phyloP scores from a whole-genome alignment of 2,797 vertebrate genomes.

The Squalus acanthias region DNA sequence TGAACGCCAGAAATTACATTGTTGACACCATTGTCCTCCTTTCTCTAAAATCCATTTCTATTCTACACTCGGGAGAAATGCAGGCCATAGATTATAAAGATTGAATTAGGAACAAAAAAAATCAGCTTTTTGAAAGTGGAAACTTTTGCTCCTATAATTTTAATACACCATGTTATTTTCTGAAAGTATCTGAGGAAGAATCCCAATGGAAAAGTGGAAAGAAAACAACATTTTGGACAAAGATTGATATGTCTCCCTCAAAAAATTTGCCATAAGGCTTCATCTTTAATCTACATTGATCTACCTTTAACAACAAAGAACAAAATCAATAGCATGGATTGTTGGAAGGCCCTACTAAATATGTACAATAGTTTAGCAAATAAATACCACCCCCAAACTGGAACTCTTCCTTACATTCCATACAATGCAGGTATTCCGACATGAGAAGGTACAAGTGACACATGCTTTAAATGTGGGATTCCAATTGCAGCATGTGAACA shows the following conservation, averaged over 20 bases:
- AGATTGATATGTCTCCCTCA: neutral
- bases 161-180: neutral
- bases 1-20: neutral
- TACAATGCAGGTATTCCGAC: neutral
- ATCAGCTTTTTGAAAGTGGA: neutral
- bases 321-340: slow-evolving; percentile 35
- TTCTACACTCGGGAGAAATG: neutral
- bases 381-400: slow-evolving; percentile 7
- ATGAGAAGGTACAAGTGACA: neutral
- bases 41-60: neutral
- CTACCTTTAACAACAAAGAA: slow-evolving; percentile 24
- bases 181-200: neutral
- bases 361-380: neutral
- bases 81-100: neutral
- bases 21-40: neutral
- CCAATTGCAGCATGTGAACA: neutral
- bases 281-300: slow-evolving; percentile 9
- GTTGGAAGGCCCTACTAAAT: slow-evolving; percentile 32
- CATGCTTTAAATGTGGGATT: neutral
- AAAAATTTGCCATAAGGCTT: neutral
- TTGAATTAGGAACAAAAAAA: neutral
- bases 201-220: neutral
- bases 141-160: neutral
- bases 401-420: neutral
- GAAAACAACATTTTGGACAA: neutral